phyloP scores from a whole-genome alignment of 1,140 invertebrate genomes.

The Drosophila pruinosa region DNA sequence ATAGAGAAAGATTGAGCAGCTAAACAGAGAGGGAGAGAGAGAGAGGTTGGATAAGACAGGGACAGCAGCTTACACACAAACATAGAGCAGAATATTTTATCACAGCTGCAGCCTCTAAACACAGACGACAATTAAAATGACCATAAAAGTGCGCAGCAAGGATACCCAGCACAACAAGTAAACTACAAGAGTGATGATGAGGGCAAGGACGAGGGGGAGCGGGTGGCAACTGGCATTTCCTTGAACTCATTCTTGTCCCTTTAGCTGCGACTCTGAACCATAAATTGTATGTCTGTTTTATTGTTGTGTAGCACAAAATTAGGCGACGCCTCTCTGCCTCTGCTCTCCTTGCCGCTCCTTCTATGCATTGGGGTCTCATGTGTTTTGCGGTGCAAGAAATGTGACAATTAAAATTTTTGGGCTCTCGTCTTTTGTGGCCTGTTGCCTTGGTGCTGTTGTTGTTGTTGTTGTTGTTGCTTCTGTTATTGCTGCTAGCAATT shows the following conservation, averaged over 20 bases:
- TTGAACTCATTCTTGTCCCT: slow-evolving; percentile 5
- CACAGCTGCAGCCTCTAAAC: slow-evolving; percentile 55
- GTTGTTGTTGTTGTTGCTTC: not conserved
- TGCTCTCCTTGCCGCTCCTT: not conserved
- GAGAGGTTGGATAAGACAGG: not conserved
- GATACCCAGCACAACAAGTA: not conserved
- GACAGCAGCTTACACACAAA: slow-evolving; percentile 3
- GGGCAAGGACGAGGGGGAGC: not conserved
- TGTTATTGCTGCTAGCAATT: not conserved
- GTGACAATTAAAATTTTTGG: slow-evolving; percentile 59
- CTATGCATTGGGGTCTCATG: slow-evolving; percentile 31
- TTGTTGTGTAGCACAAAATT: slow-evolving; percentile 39
- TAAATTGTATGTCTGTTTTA: slow-evolving; percentile 37
- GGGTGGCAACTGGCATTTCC: slow-evolving; percentile 10
- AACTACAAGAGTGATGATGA: not conserved
- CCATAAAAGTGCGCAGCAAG: slow-evolving; percentile 40
- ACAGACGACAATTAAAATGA: slow-evolving; percentile 73
- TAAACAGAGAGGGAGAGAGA: not conserved
- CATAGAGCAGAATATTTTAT: slow-evolving; percentile 47
- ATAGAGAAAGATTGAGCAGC: not conserved
- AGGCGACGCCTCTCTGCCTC: not conserved
- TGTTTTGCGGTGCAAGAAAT: slow-evolving; percentile 47
- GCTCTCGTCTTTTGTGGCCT: not conserved
- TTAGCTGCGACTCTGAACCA: not conserved
- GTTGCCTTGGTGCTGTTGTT: not conserved